A percentile compares a stretch with the other conserved stretches of the same genome.
phyloP scores from a whole-genome alignment of 1,140 invertebrate genomes.

The Drosophila tani region DNA sequence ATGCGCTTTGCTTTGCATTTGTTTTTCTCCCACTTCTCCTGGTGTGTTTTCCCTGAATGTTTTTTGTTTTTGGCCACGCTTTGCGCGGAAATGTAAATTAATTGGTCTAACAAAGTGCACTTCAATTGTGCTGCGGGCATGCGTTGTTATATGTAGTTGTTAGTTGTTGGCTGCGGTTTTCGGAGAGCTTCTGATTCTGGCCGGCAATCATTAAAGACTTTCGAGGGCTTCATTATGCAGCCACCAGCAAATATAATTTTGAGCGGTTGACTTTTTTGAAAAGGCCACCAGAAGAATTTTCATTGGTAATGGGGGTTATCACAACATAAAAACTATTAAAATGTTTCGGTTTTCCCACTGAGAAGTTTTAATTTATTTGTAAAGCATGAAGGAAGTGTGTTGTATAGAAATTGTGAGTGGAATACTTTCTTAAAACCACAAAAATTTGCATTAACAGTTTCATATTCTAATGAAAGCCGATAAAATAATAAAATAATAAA shows the following conservation, averaged over 20 bases:
- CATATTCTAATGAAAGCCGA: too few relatives aligned
- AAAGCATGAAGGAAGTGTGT: too few relatives aligned
- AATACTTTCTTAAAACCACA: not conserved
- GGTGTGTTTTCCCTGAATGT: constrained; percentile 6
- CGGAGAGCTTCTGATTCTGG: constrained; percentile 26
- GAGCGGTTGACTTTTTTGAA: constrained; percentile 46
- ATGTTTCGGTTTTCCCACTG: not conserved
- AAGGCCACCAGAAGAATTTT: constrained; percentile 35
- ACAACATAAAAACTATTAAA: not conserved
- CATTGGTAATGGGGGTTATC: constrained; percentile 29
- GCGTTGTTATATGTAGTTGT: constrained; percentile 41
- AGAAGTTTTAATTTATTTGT: too few relatives aligned
- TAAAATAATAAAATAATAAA: too few relatives aligned
- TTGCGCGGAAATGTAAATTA: constrained; percentile 83
- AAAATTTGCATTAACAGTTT: not conserved
- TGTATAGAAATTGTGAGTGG: not conserved
- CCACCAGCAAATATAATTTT: constrained; percentile 11
- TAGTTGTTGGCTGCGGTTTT: constrained; percentile 43
- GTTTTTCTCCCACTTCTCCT: constrained; percentile 18
- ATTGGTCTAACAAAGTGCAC: constrained; percentile 83
- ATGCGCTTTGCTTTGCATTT: constrained; percentile 29
- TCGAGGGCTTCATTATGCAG: constrained; percentile 41
- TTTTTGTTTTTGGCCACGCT: constrained; percentile 57
- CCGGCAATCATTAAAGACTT: constrained; percentile 55
- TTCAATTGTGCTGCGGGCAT: constrained; percentile 67